Conservation (phyloP, 92 coral and sea anemone species). For the Epizoanthus scotinus region DNA sequence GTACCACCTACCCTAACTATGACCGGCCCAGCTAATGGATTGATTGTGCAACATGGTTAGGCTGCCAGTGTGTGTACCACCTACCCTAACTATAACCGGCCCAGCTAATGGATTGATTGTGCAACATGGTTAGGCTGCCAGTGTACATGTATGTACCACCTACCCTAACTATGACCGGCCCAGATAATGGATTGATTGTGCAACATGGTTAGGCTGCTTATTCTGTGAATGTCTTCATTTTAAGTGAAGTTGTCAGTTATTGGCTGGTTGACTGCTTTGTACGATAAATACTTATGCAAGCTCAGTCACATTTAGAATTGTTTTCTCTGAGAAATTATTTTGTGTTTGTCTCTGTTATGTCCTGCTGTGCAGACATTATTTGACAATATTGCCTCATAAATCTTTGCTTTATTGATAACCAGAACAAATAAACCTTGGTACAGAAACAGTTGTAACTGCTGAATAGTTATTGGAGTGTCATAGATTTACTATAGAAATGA, state of each 20-base stretch:
- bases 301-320: neutral
- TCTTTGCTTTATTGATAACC: neutral
- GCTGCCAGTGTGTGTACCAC: no score
- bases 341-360: neutral
- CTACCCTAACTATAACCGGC: no score
- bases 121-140: no score
- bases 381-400: neutral
- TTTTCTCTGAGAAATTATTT: neutral
- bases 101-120: no score
- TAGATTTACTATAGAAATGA: neutral
- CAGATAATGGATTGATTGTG: no score
- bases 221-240: no score
- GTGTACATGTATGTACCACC: no score
- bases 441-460: neutral
- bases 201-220: no score
- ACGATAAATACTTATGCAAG: neutral
- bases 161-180: no score
- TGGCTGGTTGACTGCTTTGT: neutral
- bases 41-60: no score
- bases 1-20: no score
- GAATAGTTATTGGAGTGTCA: neutral
- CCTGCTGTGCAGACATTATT: conserved; percentile 38
- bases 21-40: no score
- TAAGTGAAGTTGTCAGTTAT: neutral
- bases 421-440: neutral